These are phyloP conservation scores for Rallus limicola DNA, from an alignment of 2,113 vertebrate genomes.

Conservation along the genomic window DNA sequence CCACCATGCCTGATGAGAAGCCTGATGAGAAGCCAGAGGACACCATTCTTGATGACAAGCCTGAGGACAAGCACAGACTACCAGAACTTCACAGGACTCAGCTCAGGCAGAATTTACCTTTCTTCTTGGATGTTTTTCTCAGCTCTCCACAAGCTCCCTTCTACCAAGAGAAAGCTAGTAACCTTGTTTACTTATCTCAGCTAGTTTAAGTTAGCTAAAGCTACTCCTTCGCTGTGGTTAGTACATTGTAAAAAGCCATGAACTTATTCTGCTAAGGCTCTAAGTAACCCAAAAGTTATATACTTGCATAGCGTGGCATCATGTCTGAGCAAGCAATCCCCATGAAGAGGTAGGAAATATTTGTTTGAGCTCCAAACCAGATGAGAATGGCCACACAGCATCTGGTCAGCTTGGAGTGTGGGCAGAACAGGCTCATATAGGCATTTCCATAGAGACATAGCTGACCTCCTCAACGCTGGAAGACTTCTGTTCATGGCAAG, in stretches of 20 bases:
- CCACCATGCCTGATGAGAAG: background rate
- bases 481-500: background rate
- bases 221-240: background rate
- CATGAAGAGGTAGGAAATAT: background rate
- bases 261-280: background rate
- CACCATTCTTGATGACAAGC: background rate
- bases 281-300: background rate
- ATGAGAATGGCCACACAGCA: background rate
- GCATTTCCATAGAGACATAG: background rate
- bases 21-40: background rate
- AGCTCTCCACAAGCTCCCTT: background rate
- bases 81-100: background rate
- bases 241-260: background rate
- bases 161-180: background rate
- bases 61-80: background rate
- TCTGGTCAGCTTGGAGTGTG: accelerated
- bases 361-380: background rate
- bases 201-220: background rate
- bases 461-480: background rate
- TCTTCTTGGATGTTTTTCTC: background rate
- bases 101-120: background rate
- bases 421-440: accelerated
- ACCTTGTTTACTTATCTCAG: background rate
- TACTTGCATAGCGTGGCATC: background rate
- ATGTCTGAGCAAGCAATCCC: background rate